These are phyloP conservation scores for Ennomos erosarius DNA, from an alignment of 2,888 invertebrate genomes.

Conservation along the genomic window DNA sequence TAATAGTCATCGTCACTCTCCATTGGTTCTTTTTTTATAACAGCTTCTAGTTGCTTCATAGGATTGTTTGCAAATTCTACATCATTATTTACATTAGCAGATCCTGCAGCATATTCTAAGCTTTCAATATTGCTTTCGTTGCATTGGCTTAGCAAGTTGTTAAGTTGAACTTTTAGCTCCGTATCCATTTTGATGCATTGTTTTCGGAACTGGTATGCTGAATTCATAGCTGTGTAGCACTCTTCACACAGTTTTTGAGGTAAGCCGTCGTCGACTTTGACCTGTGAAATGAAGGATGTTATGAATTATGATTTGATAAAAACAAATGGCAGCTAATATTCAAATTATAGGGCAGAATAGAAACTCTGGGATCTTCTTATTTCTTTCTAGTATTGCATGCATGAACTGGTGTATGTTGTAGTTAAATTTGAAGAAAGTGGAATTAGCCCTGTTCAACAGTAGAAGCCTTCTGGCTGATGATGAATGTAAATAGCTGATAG, in stretches of 20 bases:
- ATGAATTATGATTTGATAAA: not conserved
- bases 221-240: constrained; percentile 67
- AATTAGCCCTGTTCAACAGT: too few relatives aligned
- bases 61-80: constrained; percentile 67
- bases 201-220: constrained; percentile 73
- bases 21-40: constrained; percentile 72
- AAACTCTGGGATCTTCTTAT: too few relatives aligned
- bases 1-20: constrained; percentile 80
- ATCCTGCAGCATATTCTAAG: constrained; percentile 37
- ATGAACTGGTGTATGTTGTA: too few relatives aligned
- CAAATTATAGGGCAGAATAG: too few relatives aligned
- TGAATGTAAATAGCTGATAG: too few relatives aligned
- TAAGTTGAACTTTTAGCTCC: constrained; percentile 69
- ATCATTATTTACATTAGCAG: constrained; percentile 34
- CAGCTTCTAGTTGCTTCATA: constrained; percentile 69
- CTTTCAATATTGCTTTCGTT: constrained; percentile 45
- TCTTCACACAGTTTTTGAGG: constrained; percentile 74
- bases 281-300: constrained; percentile 56
- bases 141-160: constrained; percentile 52
- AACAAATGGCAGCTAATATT: not conserved
- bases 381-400: too few relatives aligned
- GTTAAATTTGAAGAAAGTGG: too few relatives aligned
- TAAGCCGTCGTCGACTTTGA: constrained; percentile 68
- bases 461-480: too few relatives aligned
- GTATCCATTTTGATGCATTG: constrained; percentile 79